Base-by-base conservation (phyloP, 2,113 vertebrate genomes). In the Hucho hucho region DNA sequence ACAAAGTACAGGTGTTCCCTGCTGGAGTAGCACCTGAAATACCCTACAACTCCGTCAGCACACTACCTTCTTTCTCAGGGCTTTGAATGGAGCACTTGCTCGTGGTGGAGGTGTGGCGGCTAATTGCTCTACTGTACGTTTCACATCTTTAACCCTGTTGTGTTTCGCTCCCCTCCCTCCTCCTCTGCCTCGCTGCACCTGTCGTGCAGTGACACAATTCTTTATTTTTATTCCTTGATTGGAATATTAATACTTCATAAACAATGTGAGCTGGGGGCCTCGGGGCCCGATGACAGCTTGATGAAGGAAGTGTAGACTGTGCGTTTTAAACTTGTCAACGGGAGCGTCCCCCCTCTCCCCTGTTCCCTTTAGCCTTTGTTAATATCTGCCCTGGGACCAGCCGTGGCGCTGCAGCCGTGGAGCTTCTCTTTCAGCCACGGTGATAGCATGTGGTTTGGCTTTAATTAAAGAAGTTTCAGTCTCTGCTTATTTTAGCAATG, bases 191-290 rank as follows among this genome's bases (percentile, higher is more conserved):
- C 73, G 11, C 83, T 76, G 76, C 83, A 90, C 84, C 85, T 87
- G 87, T 86, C 70, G 7, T 28, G 58, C 75, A 76, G 9, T 80
- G 81, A 79, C 74, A 70, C 24, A 56, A 75, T 80, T 75, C 47
- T 85, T 84, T 90, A 81, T 90, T 88, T 87, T 84, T 81, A 77
- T 74, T 67, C 71, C 80, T 81, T 76, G 81, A 81, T 83, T 6
- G 0, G 18, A 64, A 67, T 84, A 83, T 85, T 86, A 80, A 89
- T 89, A 69, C 79, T 81, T 26, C 12, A 82, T 88, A 87, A 87
- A 87, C 84, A 81, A 72, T 70, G 68, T 7, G 46, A n/a, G 71
- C 68, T 26, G 58, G 65, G 59, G 53, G 65, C 56, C 59, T 43
- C 61, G 26, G 75, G 79, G 71, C 75, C 22, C 1, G 81, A 84